A percentile compares a stretch with the other conserved stretches of the same genome.
These are phyloP conservation scores for Lacerta viridis DNA, from an alignment of 2,797 vertebrate genomes.

Conservation along the genomic window DNA sequence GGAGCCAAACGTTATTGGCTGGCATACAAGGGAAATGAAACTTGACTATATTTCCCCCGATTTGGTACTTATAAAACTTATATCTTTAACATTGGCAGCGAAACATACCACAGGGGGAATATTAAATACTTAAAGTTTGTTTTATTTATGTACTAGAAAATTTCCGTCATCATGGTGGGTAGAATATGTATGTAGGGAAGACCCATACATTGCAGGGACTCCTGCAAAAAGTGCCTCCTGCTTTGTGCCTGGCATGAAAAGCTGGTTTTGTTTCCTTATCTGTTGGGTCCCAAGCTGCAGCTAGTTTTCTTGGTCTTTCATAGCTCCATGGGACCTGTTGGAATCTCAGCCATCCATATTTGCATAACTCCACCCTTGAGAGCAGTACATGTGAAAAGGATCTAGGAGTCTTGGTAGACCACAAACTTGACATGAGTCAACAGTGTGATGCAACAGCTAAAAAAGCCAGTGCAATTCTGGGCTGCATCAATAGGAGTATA, in stretches of 20 bases:
- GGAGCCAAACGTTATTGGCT: slow-evolving; percentile 45
- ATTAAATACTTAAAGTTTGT: slow-evolving; percentile 23
- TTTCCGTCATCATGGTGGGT: slow-evolving; percentile 3
- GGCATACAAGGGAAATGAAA: slow-evolving; percentile 30
- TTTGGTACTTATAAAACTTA: slow-evolving; percentile 49
- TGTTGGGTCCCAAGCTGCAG: no score
- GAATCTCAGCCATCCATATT: no score
- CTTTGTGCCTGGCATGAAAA: not conserved
- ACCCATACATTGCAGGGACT: no score
- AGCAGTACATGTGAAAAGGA: no score
- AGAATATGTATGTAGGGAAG: not conserved
- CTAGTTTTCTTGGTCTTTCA: no score
- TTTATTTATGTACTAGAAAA: slow-evolving; percentile 18
- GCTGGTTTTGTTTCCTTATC: not conserved
- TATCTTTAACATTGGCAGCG: slow-evolving; percentile 36
- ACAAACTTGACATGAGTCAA: no score
- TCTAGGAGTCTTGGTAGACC: no score
- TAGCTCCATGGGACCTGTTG: no score
- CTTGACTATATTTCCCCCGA: slow-evolving; percentile 19
- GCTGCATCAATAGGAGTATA: no score
- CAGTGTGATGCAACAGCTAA: no score
- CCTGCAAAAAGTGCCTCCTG: not conserved
- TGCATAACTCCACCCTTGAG: no score
- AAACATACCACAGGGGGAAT: not conserved
- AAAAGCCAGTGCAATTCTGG: no score